These are phyloP conservation scores for Urosaurus nigricauda DNA, from an alignment of 2,797 vertebrate genomes.

Conservation along the genomic window DNA sequence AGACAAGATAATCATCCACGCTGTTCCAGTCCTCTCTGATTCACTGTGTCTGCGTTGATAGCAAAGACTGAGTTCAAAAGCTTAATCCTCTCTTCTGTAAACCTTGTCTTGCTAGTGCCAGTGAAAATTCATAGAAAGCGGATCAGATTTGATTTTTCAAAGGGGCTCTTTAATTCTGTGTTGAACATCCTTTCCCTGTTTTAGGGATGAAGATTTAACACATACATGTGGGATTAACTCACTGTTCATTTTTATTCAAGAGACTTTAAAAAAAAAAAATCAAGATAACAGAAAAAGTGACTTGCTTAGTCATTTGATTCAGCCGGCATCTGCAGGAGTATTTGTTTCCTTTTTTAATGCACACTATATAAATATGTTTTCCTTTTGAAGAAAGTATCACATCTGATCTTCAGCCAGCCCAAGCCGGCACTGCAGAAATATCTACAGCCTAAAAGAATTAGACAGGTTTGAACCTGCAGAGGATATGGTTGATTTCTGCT, in stretches of 20 bases:
- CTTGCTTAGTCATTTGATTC: slow-evolving; percentile 68
- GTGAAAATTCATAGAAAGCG: slow-evolving; percentile 58
- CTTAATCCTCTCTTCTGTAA: slow-evolving; percentile 26
- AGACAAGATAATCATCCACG: neutral
- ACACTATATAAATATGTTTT: slow-evolving; percentile 64
- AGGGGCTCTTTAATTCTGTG: slow-evolving; percentile 61
- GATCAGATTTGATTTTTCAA: slow-evolving; percentile 41
- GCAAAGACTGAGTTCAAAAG: slow-evolving; percentile 31
- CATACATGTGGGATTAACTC: slow-evolving; percentile 65
- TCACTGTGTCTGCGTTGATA: neutral
- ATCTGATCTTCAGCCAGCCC: neutral
- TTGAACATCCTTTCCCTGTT: slow-evolving; percentile 65
- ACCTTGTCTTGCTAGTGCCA: neutral
- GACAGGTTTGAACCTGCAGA: slow-evolving; percentile 68
- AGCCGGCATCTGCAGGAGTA: slow-evolving; percentile 52
- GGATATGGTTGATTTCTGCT: slow-evolving; percentile 68
- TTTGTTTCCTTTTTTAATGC: slow-evolving; percentile 62
- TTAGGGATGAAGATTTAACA: slow-evolving; percentile 58
- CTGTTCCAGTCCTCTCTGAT: neutral
- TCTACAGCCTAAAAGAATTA: slow-evolving; percentile 63
- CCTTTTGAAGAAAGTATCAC: slow-evolving; percentile 29
- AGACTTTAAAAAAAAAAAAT: neutral
- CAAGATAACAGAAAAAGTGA: slow-evolving; percentile 56
- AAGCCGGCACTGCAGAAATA: slow-evolving; percentile 64
- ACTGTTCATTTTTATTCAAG: slow-evolving; percentile 64